Evolutionary conservation across 2,113 vertebrate species (phyloP).

Genomic region (Nycticebus coucang): DNA sequence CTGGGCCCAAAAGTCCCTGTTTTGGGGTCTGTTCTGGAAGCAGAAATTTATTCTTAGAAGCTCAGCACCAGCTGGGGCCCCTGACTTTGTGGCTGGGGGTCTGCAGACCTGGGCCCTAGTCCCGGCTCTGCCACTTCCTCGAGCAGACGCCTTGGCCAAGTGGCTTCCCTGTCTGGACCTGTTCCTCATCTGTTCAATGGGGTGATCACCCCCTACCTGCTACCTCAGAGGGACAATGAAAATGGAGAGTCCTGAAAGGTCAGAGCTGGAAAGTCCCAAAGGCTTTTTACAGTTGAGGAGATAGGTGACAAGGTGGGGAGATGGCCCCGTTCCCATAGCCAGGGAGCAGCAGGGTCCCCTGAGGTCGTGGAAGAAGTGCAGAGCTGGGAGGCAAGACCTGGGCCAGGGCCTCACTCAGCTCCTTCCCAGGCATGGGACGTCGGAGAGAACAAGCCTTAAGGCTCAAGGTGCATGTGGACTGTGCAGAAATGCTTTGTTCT

Average conservation of each 20-base stretch:
- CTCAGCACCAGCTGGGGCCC: background rate
- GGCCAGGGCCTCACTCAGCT: background rate
- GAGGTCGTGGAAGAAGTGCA: background rate
- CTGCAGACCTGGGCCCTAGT: background rate
- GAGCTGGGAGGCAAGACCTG: background rate
- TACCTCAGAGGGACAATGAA: background rate
- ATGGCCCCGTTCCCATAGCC: background rate
- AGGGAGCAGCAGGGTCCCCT: fast-evolving
- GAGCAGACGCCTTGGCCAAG: background rate
- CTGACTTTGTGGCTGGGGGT: background rate
- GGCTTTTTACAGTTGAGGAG: background rate
- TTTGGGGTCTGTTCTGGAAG: slow-evolving; percentile 18
- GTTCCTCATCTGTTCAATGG: background rate
- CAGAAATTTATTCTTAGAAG: slow-evolving; percentile 61
- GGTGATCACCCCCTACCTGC: background rate
- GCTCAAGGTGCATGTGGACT: fast-evolving
- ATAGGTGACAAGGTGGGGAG: background rate
- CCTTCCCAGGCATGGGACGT: background rate
- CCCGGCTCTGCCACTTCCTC: background rate
- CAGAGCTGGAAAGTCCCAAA: slow-evolving; percentile 39
- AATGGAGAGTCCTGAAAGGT: background rate
- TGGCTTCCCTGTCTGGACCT: slow-evolving; percentile 7
- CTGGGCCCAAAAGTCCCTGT: slow-evolving; percentile 72
- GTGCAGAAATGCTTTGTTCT: fast-evolving
- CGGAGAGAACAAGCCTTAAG: background rate